phyloP scores from a whole-genome alignment of 2,797 vertebrate species.

The Falco novaeseelandiae region DNA sequence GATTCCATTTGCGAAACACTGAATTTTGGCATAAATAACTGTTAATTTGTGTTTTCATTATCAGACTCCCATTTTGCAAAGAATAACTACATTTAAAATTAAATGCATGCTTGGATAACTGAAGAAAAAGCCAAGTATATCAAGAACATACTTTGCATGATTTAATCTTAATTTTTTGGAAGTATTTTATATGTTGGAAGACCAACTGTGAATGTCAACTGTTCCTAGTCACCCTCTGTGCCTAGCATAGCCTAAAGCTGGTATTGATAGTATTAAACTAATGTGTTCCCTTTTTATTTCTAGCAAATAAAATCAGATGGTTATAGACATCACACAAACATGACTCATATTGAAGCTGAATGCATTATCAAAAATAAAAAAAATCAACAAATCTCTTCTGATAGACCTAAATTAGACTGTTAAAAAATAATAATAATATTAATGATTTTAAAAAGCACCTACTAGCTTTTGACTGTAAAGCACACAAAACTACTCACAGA shows the following conservation, averaged over 20 bases:
- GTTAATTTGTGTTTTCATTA: neutral
- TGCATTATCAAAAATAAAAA: neutral
- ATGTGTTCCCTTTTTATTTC: neutral
- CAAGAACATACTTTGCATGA: neutral
- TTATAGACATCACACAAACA: neutral
- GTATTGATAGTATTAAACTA: neutral
- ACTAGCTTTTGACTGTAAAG: neutral
- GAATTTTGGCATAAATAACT: neutral
- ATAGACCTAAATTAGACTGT: neutral
- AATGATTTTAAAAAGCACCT: neutral
- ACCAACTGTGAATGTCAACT: neutral
- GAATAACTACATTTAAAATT: neutral
- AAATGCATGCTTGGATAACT: neutral
- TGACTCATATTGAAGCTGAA: neutral
- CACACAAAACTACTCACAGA: neutral
- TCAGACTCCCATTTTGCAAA: neutral
- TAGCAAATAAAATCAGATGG: constrained; percentile 17
- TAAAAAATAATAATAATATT: neutral
- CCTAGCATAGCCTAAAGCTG: neutral
- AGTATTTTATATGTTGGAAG: constrained; percentile 4
- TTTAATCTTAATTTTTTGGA: neutral
- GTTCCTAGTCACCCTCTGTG: neutral
- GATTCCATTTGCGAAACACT: neutral
- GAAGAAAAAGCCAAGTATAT: neutral
- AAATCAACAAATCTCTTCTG: neutral